Evolutionary conservation across 2,888 invertebrate genomes (phyloP), one percentile per base, ranked within the genome.

Genomic region (Blera fallax): DNA sequence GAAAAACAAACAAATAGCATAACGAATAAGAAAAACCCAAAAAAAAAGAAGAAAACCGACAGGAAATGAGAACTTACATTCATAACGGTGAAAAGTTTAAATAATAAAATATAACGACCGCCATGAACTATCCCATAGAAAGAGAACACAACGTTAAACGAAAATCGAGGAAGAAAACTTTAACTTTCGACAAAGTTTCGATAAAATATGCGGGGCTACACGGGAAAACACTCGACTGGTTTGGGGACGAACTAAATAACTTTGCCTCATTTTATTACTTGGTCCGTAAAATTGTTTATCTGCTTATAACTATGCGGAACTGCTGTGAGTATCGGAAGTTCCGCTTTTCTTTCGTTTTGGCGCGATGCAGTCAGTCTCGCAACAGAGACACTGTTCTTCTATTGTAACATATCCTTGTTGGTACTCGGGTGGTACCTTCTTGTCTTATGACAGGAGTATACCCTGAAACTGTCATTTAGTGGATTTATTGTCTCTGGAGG

Each of bases 101-200:
- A 87, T 87, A 87, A 87, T 87, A 85, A 81, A 87, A 87, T 87
- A 87, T 87, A 82, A 87, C 85, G 78, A 87, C 74, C 72, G 54
- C 54, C 62, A 80, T 87, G 74, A 83, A 74, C 62, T 67, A 77
- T 67, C 60, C 32, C 45, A 45, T 16, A 65, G 32, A 29, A 27
- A 65, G 32, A 29, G 60, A 37, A 18, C 54, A 34, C 48, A 40
- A n/a, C n/a, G n/a, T n/a, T 6, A 32, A 8, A 5, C n/a, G n/a
- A 67, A 64, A 62, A 64, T 77, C 45, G 70, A 24, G 29, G 56
- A 52, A 50, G 65, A 50, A 82, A 78, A 81, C 83, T 81, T 85
- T 40, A 78, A 81, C 83, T 81, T 85, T 40, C 48, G 65, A 67
- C 54, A 85, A 85, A 81, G 80, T 85, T 85, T 81, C 76, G 76